Conservation (phyloP, 2,113 vertebrate genomes). For the Podarcis muralis region DNA sequence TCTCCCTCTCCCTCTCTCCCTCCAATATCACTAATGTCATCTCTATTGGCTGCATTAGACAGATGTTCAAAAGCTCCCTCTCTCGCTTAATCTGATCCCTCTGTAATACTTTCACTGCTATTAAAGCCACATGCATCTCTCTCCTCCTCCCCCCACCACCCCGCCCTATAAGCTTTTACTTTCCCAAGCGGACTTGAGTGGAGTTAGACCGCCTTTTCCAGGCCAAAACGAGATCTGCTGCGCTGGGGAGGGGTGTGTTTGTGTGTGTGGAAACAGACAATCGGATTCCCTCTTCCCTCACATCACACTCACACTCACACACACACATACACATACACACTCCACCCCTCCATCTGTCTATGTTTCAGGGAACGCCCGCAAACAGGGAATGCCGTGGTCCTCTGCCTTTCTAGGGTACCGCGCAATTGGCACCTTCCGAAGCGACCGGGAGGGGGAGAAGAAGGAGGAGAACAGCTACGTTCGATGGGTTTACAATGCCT, state of each 20-base stretch:
- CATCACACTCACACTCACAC: background rate
- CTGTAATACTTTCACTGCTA: conserved; percentile 77
- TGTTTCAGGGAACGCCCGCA: background rate
- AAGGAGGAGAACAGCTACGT: background rate
- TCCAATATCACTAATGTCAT: conserved; percentile 78
- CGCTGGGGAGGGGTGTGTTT: background rate
- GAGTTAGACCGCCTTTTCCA: conserved; percentile 59
- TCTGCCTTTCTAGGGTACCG: background rate
- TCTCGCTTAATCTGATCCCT: conserved; percentile 67
- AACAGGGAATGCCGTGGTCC: background rate
- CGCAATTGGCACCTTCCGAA: background rate
- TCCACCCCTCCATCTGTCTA: background rate
- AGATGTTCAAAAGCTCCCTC: conserved; percentile 74
- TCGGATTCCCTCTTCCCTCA: conserved; percentile 45
- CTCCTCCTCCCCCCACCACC: background rate
- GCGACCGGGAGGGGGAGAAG: background rate
- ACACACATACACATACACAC: background rate
- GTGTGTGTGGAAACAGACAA: conserved; percentile 44
- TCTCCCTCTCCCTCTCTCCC: conserved; percentile 49
- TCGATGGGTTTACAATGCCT: background rate
- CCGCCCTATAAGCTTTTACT: conserved; percentile 53
- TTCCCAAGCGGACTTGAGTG: conserved; percentile 44
- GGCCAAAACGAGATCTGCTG: conserved; percentile 59
- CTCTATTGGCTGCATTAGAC: conserved; percentile 78
- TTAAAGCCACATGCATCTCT: conserved; percentile 71